Evolutionary conservation across 2,888 invertebrate species (phyloP).

Genomic region (Cepaea hortensis): DNA sequence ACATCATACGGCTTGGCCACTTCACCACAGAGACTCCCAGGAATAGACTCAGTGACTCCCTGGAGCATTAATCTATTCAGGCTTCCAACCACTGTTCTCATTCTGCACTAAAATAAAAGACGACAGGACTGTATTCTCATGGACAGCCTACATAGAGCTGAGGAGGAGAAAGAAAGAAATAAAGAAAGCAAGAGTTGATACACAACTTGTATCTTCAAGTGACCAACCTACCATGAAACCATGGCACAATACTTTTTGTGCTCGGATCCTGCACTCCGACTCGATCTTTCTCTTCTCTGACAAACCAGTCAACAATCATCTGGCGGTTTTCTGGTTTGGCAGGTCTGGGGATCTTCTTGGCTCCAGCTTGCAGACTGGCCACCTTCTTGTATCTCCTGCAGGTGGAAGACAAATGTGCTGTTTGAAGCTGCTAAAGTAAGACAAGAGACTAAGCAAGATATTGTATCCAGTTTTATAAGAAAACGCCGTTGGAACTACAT

Average conservation of each 20-base stretch:
- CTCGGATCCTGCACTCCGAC: constrained; percentile 82
- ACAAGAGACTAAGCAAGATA: too few species aligned
- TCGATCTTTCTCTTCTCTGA: constrained; percentile 81
- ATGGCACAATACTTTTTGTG: constrained; percentile 79
- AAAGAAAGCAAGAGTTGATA: too few species aligned
- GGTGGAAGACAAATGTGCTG: not conserved
- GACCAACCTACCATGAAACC: constrained; percentile 85
- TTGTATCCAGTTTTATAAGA: too few species aligned
- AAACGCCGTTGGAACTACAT: too few species aligned
- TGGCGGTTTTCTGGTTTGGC: constrained; percentile 82
- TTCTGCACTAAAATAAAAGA: not conserved
- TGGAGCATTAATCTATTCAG: too few species aligned
- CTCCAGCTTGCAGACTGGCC: not conserved
- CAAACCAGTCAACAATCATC: constrained; percentile 87
- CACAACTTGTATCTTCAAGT: not conserved
- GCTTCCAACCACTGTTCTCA: too few species aligned
- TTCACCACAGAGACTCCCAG: too few species aligned
- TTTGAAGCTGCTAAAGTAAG: too few species aligned
- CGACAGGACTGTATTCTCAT: not conserved
- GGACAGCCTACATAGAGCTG: not conserved
- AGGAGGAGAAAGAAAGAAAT: too few species aligned
- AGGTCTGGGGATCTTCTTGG: constrained; percentile 48
- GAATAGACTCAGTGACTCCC: too few species aligned
- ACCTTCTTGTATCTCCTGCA: constrained; percentile 1
- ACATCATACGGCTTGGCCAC: too few species aligned